Evolutionary conservation across 2,113 vertebrate genomes (phyloP).

Genomic region (Sceloporus tristichus): DNA sequence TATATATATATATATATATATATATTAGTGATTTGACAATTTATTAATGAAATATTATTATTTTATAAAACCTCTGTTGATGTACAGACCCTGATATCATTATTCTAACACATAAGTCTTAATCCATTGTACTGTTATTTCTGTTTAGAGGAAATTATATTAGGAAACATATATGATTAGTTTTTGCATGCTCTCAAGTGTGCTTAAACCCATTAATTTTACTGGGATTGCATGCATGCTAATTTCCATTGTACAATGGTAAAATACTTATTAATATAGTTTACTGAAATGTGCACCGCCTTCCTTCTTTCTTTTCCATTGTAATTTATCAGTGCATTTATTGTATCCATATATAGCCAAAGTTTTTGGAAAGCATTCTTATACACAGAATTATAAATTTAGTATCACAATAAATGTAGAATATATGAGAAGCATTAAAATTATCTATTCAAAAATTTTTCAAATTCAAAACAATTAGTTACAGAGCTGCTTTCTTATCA

Average conservation of each 20-base stretch:
- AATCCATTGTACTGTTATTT: too few relatives aligned
- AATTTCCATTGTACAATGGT: neutral
- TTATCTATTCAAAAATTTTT: neutral
- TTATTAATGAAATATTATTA: too few relatives aligned
- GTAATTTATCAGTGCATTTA: constrained; percentile 7
- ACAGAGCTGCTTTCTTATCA: neutral
- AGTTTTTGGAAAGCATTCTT: constrained; percentile 12
- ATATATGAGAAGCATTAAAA: neutral
- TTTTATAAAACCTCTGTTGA: too few relatives aligned
- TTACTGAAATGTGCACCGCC: neutral
- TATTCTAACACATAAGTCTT: too few relatives aligned
- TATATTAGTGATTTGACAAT: too few relatives aligned
- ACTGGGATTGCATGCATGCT: neutral
- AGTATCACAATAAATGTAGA: neutral
- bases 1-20: too few relatives aligned
- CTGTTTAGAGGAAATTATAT: too few relatives aligned
- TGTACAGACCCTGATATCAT: too few relatives aligned
- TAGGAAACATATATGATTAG: neutral
- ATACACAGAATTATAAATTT: neutral
- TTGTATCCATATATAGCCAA: neutral
- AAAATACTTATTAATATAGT: neutral
- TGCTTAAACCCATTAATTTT: neutral
- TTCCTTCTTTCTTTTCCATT: neutral
- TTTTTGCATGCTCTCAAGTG: neutral
- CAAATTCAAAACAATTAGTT: neutral